Percentiles rank a stretch among this genome's conserved stretches.
These are phyloP conservation scores for Caerostris darwini DNA, from an alignment of 1,140 invertebrate species.

Conservation along the genomic window DNA sequence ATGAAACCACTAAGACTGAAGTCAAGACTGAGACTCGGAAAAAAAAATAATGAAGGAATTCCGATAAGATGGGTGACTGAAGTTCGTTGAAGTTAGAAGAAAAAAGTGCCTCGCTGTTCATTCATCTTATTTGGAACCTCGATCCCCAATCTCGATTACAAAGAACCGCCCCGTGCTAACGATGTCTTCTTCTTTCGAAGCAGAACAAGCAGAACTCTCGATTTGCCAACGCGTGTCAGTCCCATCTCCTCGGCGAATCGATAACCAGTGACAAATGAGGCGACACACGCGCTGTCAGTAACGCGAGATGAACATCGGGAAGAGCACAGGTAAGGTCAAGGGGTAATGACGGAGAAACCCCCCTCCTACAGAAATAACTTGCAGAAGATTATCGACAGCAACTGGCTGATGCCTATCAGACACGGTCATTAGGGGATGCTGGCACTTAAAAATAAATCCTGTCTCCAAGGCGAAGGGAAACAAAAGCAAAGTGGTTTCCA, in stretches of 20 bases:
- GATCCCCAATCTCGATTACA: no score
- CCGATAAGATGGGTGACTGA: no score
- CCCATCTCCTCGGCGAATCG: background rate
- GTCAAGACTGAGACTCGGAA: no score
- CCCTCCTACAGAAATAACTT: background rate
- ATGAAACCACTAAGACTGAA: no score
- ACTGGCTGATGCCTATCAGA: slow-evolving; percentile 2
- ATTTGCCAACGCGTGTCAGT: background rate
- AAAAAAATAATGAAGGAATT: no score
- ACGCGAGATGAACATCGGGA: background rate
- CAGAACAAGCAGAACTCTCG: no score
- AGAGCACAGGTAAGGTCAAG: background rate
- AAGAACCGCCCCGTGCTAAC: no score
- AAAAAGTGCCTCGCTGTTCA: no score
- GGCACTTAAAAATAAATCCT: slow-evolving; percentile 19
- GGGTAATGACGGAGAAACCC: background rate
- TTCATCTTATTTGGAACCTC: no score
- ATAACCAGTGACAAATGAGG: background rate
- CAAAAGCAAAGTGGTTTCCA: slow-evolving; percentile 7
- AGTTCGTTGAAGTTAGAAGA: no score
- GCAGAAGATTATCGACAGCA: background rate
- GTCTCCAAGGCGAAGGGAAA: background rate
- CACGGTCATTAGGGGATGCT: background rate
- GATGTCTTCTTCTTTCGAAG: no score
- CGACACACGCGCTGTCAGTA: background rate